phyloP scores from a whole-genome alignment of 2,113 vertebrate genomes.

The Ammodytes dubius region DNA sequence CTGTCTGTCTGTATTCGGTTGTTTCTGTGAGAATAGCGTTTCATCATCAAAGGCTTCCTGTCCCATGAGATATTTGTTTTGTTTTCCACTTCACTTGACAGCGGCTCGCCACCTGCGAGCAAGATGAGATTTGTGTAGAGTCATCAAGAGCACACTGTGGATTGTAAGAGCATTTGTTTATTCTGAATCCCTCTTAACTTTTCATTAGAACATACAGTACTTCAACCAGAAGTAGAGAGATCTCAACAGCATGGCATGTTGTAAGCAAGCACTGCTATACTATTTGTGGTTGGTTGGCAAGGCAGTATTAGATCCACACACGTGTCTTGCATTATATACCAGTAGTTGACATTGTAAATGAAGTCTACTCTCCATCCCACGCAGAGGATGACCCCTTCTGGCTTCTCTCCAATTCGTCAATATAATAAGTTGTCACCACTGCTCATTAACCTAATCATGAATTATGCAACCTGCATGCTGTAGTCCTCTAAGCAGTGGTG shows the following conservation, averaged over 20 bases:
- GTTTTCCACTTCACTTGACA: constrained; percentile 65
- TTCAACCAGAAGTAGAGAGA: constrained; percentile 1
- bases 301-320: constrained; percentile 30
- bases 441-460: constrained; percentile 69
- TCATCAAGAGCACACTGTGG: constrained; percentile 74
- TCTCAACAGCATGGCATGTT: constrained; percentile 41
- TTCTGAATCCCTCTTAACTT: background rate
- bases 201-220: constrained; percentile 12
- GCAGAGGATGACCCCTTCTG: constrained; percentile 62
- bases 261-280: constrained; percentile 15
- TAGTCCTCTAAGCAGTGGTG: constrained; percentile 49
- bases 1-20: constrained; percentile 22
- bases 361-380: constrained; percentile 60
- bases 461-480: constrained; percentile 64
- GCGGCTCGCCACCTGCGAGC: constrained; percentile 65
- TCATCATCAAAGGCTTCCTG: constrained; percentile 62
- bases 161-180: constrained; percentile 68
- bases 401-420: constrained; percentile 56
- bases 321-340: constrained; percentile 47
- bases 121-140: constrained; percentile 74
- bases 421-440: constrained; percentile 65
- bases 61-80: constrained; percentile 61
- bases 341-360: constrained; percentile 58
- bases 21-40: constrained; percentile 35
- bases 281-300: constrained; percentile 35